These are phyloP conservation scores for Oophaga sylvatica DNA, from an alignment of 2,797 vertebrate genomes.

Conservation along the genomic window DNA sequence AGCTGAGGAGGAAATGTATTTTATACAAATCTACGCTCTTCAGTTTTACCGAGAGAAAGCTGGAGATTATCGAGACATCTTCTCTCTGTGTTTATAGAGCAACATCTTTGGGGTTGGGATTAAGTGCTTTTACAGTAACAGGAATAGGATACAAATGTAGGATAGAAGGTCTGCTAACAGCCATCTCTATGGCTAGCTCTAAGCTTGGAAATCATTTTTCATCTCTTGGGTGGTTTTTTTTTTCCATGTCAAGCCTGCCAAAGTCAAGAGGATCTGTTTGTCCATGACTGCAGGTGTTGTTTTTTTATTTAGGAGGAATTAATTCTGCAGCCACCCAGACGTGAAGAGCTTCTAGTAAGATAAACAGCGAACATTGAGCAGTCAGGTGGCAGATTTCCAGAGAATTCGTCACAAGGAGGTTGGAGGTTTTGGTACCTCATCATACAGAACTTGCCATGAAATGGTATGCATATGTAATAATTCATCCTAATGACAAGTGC, in stretches of 20 bases:
- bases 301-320: slow-evolving; percentile 30
- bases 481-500: neutral
- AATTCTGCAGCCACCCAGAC: slow-evolving; percentile 48
- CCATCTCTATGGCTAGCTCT: slow-evolving; percentile 26
- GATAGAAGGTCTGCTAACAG: slow-evolving; percentile 32
- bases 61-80: slow-evolving; percentile 57
- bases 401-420: slow-evolving; percentile 1
- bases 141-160: slow-evolving; percentile 27
- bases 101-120: slow-evolving; percentile 40
- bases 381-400: slow-evolving; percentile 29
- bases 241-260: slow-evolving; percentile 45
- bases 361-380: slow-evolving; percentile 12
- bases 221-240: slow-evolving; percentile 54
- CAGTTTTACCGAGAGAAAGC: slow-evolving; percentile 17
- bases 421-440: slow-evolving; percentile 11
- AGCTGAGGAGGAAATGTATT: slow-evolving; percentile 38
- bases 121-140: slow-evolving; percentile 49
- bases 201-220: slow-evolving; percentile 51
- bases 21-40: slow-evolving; percentile 43
- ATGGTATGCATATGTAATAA: neutral
- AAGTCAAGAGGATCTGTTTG: slow-evolving; percentile 50
- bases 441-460: neutral
- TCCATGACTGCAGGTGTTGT: slow-evolving; percentile 54
- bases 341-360: slow-evolving; percentile 35
- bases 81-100: slow-evolving; percentile 53